Percentiles rank a stretch among this genome's conserved stretches.
phyloP scores from a whole-genome alignment of 1,140 invertebrate species.

The Pygmarrhopalites habei region DNA sequence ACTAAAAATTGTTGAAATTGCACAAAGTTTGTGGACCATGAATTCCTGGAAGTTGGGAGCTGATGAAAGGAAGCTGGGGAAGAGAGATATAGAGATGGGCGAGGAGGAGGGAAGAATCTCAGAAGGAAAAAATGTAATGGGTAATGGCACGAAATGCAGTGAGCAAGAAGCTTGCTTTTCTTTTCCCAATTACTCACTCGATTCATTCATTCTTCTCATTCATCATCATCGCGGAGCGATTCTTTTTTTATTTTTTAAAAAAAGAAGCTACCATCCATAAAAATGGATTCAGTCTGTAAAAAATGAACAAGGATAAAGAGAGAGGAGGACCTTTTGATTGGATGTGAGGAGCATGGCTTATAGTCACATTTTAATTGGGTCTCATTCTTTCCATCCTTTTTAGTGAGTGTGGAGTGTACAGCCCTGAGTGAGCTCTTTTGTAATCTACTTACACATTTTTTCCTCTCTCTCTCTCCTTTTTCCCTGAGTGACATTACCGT shows the following conservation, averaged over 20 bases:
- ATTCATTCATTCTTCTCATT: slow-evolving; percentile 7
- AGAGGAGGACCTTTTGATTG: slow-evolving; percentile 13
- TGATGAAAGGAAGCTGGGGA: slow-evolving; percentile 6
- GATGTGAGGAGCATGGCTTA: slow-evolving; percentile 14
- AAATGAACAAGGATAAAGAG: slow-evolving; percentile 7
- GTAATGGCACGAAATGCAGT: not conserved
- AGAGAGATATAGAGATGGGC: no score
- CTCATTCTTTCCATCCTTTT: slow-evolving; percentile 1
- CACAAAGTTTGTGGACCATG: slow-evolving; percentile 12
- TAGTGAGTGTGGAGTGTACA: no score
- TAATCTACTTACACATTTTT: not conserved
- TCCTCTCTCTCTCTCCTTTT: not conserved
- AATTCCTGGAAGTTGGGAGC: slow-evolving; percentile 12
- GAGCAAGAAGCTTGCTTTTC: not conserved
- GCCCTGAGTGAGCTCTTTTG: slow-evolving; percentile 1
- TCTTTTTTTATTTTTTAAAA: no score
- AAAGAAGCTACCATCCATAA: no score
- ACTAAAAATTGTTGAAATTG: slow-evolving; percentile 21
- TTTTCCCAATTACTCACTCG: slow-evolving; percentile 4
- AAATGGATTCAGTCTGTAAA: not conserved
- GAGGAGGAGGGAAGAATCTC: not conserved
- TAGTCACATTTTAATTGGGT: slow-evolving; percentile 20
- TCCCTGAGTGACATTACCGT: not conserved
- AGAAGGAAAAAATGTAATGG: not conserved
- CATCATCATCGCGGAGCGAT: not conserved